Percentiles rank a stretch among this genome's conserved stretches.
These are phyloP conservation scores for Rhogogaster chlorosoma DNA, from an alignment of 2,888 invertebrate species.

Conservation along the genomic window DNA sequence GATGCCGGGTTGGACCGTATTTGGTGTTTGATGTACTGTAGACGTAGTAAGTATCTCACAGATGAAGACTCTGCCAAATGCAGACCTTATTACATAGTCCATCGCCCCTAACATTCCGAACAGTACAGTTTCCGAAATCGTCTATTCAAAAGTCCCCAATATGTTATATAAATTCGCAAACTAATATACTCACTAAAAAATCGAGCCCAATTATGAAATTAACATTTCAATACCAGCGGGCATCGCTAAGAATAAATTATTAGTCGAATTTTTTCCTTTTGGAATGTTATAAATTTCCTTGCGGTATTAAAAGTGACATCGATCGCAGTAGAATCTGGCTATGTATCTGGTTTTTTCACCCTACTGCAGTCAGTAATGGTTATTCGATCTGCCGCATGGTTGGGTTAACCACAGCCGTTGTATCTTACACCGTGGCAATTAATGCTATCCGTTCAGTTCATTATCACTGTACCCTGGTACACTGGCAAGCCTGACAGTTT, in stretches of 20 bases:
- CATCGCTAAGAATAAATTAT: neutral
- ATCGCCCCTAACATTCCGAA: neutral
- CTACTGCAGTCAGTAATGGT: neutral
- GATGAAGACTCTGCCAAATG: neutral
- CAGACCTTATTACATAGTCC: neutral
- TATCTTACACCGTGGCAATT: neutral
- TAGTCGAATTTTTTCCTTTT: neutral
- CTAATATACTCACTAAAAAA: neutral
- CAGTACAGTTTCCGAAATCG: neutral
- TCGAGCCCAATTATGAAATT: neutral
- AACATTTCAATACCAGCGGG: neutral
- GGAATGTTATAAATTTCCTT: neutral
- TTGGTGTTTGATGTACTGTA: neutral
- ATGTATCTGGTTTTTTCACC: neutral
- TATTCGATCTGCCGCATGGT: neutral
- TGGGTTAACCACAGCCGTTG: neutral
- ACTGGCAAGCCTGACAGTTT: neutral
- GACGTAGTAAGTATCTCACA: neutral
- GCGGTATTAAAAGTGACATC: neutral
- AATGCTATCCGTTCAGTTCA: neutral
- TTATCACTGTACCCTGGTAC: too few relatives aligned
- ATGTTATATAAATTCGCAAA: neutral
- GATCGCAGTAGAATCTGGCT: neutral
- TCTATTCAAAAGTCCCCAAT: neutral
- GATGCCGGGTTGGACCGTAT: neutral